Evolutionary conservation across 1,140 invertebrate species (phyloP).

Genomic region (Zaprionus camerounensis): DNA sequence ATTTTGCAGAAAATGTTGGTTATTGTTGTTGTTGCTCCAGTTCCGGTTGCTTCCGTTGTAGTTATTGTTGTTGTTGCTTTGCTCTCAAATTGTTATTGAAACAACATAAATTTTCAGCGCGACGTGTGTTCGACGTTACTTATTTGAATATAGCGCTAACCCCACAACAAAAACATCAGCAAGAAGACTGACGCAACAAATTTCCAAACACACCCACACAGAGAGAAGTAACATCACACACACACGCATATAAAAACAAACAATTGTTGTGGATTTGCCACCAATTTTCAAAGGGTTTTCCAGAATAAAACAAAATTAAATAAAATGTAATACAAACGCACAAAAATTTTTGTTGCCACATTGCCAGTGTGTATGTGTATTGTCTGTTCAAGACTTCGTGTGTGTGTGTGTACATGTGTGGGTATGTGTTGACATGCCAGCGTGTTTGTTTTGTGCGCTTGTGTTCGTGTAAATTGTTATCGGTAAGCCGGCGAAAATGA

Average conservation of each 20-base stretch:
- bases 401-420: conserved; percentile 7
- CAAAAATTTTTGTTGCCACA: conserved; percentile 41
- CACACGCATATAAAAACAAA: conserved; percentile 11
- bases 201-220: conserved; percentile 11
- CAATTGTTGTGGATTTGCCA: conserved; percentile 45
- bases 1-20: conserved; percentile 17
- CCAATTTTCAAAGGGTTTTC: conserved; percentile 33
- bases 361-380: conserved; percentile 1
- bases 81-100: conserved; percentile 73
- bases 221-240: conserved; percentile 6
- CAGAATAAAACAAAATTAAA: conserved; percentile 50
- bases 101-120: conserved; percentile 77
- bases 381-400: neutral
- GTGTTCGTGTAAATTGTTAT: conserved; percentile 51
- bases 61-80: conserved; percentile 44
- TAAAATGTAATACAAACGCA: conserved; percentile 49
- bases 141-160: conserved; percentile 62
- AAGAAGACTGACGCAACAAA: conserved; percentile 3
- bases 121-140: conserved; percentile 60
- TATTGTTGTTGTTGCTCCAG: conserved; percentile 26
- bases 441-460: conserved; percentile 15
- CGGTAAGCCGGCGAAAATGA: conserved; percentile 56
- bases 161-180: conserved; percentile 12
- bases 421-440: conserved; percentile 13
- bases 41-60: conserved; percentile 18